Conservation (phyloP, 1,140 invertebrate species). For the Hypsibius dujardini region DNA sequence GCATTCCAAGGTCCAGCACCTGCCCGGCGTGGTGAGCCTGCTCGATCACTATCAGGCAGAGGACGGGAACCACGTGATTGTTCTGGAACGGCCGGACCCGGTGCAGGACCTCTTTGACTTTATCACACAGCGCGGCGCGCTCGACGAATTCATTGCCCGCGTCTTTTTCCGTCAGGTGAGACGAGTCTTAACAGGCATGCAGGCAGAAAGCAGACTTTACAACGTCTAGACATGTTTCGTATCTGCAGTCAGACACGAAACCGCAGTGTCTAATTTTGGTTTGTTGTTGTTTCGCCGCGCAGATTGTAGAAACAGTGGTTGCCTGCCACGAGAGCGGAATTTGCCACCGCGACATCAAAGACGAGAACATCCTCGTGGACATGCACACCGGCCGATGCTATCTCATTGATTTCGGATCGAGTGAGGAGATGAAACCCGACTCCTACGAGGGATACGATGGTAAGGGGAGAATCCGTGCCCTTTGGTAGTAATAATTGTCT, state of each 20-base stretch:
- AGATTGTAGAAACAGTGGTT: slow-evolving; percentile 38
- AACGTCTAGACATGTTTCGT: neutral
- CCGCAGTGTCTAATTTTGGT: neutral
- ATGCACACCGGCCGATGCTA: slow-evolving; percentile 35
- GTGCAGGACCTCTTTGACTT: slow-evolving; percentile 50
- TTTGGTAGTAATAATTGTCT: slow-evolving; percentile 20
- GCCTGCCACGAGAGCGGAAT: slow-evolving; percentile 38
- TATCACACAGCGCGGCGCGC: slow-evolving; percentile 44
- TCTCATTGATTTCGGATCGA: slow-evolving; percentile 51
- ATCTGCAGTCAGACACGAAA: neutral
- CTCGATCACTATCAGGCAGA: slow-evolving; percentile 42
- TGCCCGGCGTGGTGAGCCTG: slow-evolving; percentile 43
- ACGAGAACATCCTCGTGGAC: slow-evolving; percentile 49
- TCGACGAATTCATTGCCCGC: slow-evolving; percentile 40
- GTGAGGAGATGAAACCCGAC: slow-evolving; percentile 42
- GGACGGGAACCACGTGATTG: slow-evolving; percentile 36
- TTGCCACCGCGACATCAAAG: slow-evolving; percentile 50
- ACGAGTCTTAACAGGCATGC: slow-evolving; percentile 23
- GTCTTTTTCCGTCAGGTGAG: slow-evolving; percentile 39
- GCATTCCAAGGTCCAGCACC: slow-evolving; percentile 39
- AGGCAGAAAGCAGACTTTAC: neutral
- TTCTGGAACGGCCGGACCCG: slow-evolving; percentile 47
- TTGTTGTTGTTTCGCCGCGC: neutral
- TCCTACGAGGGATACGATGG: slow-evolving; percentile 50
- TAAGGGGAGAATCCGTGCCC: too few species aligned